Evolutionary conservation across 2,113 vertebrate species (phyloP), one percentile per base, ranked within the genome.

Genomic region (Neopipo cinnamomea): DNA sequence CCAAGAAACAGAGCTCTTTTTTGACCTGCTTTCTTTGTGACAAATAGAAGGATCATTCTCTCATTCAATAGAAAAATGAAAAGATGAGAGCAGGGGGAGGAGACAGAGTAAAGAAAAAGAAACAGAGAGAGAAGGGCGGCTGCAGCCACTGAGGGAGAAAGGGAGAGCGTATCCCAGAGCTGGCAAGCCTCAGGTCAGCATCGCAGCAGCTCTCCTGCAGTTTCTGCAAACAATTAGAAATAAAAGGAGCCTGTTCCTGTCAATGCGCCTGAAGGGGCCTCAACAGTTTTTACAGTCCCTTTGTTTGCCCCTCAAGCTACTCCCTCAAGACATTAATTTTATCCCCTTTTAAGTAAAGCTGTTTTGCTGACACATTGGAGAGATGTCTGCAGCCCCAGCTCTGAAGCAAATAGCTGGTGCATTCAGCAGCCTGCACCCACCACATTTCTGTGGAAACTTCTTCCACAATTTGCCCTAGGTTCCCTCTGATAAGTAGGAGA

Each of bases 221-320:
- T 23, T 87, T 53, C 87, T 89, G 65, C 23, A 95, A 78, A 81
- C 1, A 5, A 46, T 84, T 39, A 70, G 73, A 49, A 87, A 65
- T 21, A 3, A 89, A 89, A 91, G 46, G 42, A 91, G 37, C 7
- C 33, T 39, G 19, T 23, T 93, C 39, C 31, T 24, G 16, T 25
- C 0, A 0, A 25, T 33, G 50, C 55, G 80, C 14, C 41, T 4
- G 1, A 86, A 77, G 27, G 16, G 49, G 12, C 17, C 41, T 52
- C n/a, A 1, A 16, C 8, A 77, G 21, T 42, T 90, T 78, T 88
- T 35, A 44, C 1, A 41, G 28, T 35, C 9, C 46, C 16, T 46
- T 61, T 74, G 35, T 86, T 59, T 91, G 61, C 61, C 61, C 61
- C 39, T 55, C 3, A 4, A 66, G 56, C 71, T 82, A 53, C 35